phyloP scores from a whole-genome alignment of 2,113 vertebrate genomes.

The Myrmecophaga tridactyla region DNA sequence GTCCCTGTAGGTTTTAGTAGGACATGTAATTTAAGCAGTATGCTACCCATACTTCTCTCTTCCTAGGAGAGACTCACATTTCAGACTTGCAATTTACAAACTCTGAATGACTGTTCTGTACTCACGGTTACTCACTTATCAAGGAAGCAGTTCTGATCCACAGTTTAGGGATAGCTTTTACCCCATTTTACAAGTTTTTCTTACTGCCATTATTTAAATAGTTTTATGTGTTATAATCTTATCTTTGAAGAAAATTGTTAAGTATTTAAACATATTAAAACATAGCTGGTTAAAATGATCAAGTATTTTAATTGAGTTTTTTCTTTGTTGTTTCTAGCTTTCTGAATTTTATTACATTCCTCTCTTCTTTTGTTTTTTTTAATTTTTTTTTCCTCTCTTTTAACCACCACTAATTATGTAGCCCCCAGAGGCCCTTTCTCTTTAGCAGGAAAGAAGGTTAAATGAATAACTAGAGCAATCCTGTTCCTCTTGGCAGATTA shows the following conservation, averaged over 20 bases:
- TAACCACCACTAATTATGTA: conserved; percentile 70
- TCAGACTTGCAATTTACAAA: conserved; percentile 40
- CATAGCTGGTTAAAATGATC: conserved; percentile 19
- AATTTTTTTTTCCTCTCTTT: too few species aligned
- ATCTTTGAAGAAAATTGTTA: conserved; percentile 25
- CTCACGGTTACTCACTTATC: neutral
- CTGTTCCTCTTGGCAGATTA: conserved; percentile 68
- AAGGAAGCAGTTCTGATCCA: neutral
- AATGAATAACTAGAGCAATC: conserved; percentile 80
- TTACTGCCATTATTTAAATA: conserved; percentile 15
- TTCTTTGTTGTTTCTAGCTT: conserved; percentile 17
- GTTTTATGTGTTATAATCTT: neutral
- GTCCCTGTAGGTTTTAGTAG: neutral
- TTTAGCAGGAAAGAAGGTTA: conserved; percentile 67
- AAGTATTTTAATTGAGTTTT: conserved; percentile 37
- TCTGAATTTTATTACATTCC: conserved; percentile 42
- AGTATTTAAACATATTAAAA: conserved; percentile 29
- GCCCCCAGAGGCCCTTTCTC: conserved; percentile 62
- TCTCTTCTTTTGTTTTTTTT: conserved; percentile 76
- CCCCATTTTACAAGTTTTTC: neutral
- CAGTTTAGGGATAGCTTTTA: neutral
- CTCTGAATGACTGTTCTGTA: neutral
- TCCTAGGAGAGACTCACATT: neutral
- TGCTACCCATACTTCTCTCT: neutral
- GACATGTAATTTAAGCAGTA: neutral